These are phyloP conservation scores for Caenorhabditis virilis DNA, from an alignment of 2,888 invertebrate species.

Conservation along the genomic window DNA sequence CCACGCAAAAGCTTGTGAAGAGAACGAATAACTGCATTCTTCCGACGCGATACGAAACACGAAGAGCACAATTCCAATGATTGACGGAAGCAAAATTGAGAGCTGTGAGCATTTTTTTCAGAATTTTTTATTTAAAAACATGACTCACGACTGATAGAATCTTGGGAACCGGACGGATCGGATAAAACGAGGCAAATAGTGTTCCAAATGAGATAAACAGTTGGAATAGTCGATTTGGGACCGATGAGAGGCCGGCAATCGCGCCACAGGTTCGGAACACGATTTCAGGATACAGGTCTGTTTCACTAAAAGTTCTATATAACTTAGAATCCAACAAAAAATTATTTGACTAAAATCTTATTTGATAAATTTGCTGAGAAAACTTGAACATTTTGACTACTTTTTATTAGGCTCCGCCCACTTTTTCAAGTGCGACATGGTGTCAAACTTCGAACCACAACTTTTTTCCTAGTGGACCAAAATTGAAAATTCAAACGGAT, in stretches of 20 bases:
- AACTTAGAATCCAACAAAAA: no score
- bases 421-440: no score
- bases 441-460: no score
- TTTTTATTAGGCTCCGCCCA: no score
- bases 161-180: neutral
- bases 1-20: neutral
- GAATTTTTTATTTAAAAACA: no score
- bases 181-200: neutral
- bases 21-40: neutral
- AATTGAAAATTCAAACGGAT: no score
- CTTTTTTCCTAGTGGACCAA: no score
- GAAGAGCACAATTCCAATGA: neutral
- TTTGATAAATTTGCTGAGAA: no score
- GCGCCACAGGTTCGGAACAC: neutral
- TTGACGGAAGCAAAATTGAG: neutral
- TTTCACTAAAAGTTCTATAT: no score
- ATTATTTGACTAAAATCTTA: no score
- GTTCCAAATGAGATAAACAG: constrained; percentile 1
- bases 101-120: no score
- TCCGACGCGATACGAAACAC: neutral
- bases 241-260: neutral
- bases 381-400: no score
- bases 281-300: neutral
- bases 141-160: neutral
- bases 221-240: neutral